A percentile compares a stretch with the other conserved stretches of the same genome.
Conservation (phyloP, 92 coral and sea anemone species). For the Actinernus sp. region DNA sequence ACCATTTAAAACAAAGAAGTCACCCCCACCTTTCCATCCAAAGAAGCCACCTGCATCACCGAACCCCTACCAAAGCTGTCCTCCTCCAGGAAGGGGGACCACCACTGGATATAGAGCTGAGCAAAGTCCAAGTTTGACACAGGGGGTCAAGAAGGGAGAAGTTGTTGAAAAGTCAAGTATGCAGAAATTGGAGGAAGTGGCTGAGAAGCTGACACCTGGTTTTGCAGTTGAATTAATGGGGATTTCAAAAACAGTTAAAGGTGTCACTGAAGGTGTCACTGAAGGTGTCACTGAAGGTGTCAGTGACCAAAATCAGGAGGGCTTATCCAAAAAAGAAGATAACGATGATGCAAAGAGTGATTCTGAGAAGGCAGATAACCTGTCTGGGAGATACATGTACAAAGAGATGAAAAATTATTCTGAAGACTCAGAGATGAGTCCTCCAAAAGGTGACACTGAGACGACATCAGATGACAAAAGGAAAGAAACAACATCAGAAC, state of each 20-base stretch:
- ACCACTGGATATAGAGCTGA: background rate
- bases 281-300: too few relatives aligned
- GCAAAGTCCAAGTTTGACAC: background rate
- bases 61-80: background rate
- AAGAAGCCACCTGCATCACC: slow-evolving; percentile 27
- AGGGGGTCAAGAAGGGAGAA: background rate
- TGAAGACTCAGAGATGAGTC: too few relatives aligned
- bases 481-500: background rate
- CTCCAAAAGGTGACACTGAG: too few relatives aligned
- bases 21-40: slow-evolving; percentile 42
- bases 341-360: background rate
- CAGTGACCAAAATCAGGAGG: background rate
- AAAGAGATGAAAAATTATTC: too few relatives aligned
- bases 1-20: slow-evolving; percentile 22
- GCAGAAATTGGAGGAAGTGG: slow-evolving; percentile 42
- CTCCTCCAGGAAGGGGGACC: slow-evolving; percentile 17
- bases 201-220: slow-evolving; percentile 26
- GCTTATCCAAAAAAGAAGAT: background rate
- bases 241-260: background rate
- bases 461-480: background rate
- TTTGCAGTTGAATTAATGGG: slow-evolving; percentile 18
- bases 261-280: too few relatives aligned
- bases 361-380: too few relatives aligned
- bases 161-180: slow-evolving; percentile 24
- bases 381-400: background rate